These are phyloP conservation scores for Ptychoptera albimana DNA, from an alignment of 2,888 invertebrate species.

Conservation along the genomic window DNA sequence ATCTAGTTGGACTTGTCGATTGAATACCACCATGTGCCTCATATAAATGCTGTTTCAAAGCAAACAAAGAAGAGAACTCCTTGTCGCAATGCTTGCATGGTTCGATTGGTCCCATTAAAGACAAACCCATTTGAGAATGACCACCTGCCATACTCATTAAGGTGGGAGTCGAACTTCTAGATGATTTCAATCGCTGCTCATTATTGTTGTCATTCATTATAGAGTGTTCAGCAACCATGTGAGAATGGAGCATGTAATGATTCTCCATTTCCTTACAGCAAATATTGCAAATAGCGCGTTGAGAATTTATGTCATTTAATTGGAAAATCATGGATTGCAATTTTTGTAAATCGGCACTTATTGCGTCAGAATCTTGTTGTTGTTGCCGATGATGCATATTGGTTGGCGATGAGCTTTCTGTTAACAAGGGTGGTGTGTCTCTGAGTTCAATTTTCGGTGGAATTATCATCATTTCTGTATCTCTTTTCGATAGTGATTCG, in stretches of 20 bases:
- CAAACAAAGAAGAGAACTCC: constrained; percentile 47
- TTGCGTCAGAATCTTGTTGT: constrained; percentile 35
- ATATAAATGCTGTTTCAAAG: constrained; percentile 52
- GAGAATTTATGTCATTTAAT: constrained; percentile 61
- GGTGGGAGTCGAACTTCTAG: constrained; percentile 11
- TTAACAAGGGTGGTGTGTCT: too few species aligned
- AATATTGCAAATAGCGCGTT: constrained; percentile 42
- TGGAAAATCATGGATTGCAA: constrained; percentile 82
- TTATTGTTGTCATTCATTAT: constrained; percentile 10
- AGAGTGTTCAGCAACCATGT: constrained; percentile 27
- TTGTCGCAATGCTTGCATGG: constrained; percentile 29
- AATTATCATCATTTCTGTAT: too few species aligned
- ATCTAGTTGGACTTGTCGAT: constrained; percentile 22
- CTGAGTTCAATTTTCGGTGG: too few species aligned
- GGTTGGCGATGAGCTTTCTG: too few species aligned
- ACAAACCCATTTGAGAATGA: constrained; percentile 15
- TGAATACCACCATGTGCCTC: constrained; percentile 45
- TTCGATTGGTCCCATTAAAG: constrained; percentile 11
- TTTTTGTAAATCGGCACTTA: constrained; percentile 75
- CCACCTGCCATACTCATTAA: constrained; percentile 17
- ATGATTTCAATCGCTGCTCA: constrained; percentile 9
- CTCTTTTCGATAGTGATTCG: too few species aligned
- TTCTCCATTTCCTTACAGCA: constrained; percentile 59
- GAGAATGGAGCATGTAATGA: constrained; percentile 44
- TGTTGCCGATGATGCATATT: constrained; percentile 3